Evolutionary conservation across 2,113 vertebrate genomes (phyloP).

Genomic region (Myrmecobius fasciatus): DNA sequence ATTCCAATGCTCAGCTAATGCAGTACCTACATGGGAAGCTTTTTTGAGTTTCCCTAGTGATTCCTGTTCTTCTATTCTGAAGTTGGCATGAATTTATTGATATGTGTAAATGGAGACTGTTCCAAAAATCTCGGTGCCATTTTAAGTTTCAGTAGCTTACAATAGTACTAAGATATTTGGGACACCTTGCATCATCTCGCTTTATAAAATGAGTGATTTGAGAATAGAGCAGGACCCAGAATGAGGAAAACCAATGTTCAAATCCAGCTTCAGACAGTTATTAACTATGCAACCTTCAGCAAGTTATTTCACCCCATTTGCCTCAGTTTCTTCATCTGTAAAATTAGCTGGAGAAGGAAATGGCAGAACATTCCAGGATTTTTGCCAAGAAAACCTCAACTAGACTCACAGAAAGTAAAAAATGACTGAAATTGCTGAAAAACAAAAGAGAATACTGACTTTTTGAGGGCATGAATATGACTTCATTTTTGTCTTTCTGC

Average conservation of each 20-base stretch:
- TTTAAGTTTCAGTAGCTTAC: not conserved
- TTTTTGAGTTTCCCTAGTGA: not conserved
- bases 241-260: not conserved
- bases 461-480: not conserved
- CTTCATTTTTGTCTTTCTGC: not conserved
- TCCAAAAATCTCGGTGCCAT: not conserved
- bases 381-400: not conserved
- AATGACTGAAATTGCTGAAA: not conserved
- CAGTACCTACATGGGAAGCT: not conserved
- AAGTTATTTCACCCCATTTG: not conserved
- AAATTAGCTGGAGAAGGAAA: not conserved
- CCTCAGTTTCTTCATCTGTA: not conserved
- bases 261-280: not conserved
- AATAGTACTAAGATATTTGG: not conserved
- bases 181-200: not conserved
- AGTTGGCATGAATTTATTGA: not conserved
- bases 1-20: not conserved
- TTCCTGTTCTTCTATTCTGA: not conserved
- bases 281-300: not conserved
- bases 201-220: not conserved
- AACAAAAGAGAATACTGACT: not conserved
- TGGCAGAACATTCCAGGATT: not conserved
- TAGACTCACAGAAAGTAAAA: not conserved
- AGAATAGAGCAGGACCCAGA: not conserved
- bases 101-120: not conserved